Percentiles rank a stretch among this genome's conserved stretches.
Conservation (phyloP, 2,797 vertebrate species). For the Malurus leucopterus region DNA sequence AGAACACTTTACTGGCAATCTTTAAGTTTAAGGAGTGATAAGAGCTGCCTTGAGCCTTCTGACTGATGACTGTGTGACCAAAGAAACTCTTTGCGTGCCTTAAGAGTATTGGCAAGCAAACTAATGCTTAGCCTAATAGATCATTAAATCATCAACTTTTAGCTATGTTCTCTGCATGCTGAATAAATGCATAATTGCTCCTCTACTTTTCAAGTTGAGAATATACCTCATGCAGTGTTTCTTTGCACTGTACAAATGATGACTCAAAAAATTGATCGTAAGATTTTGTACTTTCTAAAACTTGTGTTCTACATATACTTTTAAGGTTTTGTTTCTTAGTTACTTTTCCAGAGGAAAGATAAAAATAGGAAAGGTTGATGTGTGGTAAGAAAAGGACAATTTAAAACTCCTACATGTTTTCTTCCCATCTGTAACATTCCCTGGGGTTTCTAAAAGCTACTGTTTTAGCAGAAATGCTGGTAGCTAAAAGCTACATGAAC, state of each 20-base stretch:
- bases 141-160: neutral
- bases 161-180: neutral
- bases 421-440: neutral
- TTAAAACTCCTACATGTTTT: neutral
- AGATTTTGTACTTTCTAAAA: neutral
- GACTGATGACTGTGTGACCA: neutral
- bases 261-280: neutral
- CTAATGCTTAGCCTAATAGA: neutral
- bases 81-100: accelerated
- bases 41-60: neutral
- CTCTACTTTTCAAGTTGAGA: neutral
- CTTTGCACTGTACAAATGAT: neutral
- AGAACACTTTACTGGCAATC: neutral
- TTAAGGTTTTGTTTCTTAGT: neutral
- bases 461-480: neutral
- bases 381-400: neutral
- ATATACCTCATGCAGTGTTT: neutral
- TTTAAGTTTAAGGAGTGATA: neutral
- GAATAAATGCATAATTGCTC: neutral
- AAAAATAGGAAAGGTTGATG: neutral
- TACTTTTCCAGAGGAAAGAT: neutral
- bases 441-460: slow-evolving; percentile 18
- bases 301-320: neutral
- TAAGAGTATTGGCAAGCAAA: neutral
- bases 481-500: neutral